These are phyloP conservation scores for Pionites leucogaster DNA, from an alignment of 2,113 vertebrate species.

Conservation along the genomic window DNA sequence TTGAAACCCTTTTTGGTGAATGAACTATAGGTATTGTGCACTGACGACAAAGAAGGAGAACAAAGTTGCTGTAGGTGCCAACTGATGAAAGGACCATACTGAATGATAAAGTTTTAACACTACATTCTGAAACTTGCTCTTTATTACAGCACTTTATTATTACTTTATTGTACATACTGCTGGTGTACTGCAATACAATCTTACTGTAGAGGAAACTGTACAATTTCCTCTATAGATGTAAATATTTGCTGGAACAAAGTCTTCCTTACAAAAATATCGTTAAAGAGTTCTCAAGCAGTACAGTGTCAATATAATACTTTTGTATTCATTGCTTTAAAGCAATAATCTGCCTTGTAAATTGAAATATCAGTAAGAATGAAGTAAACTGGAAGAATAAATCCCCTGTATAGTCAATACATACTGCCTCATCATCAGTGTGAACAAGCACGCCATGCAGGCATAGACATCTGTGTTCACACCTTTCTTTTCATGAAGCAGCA, in stretches of 20 bases:
- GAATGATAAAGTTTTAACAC: not conserved
- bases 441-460: not conserved
- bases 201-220: not conserved
- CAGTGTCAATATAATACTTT: not conserved
- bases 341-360: not conserved
- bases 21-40: not conserved
- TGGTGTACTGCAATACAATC: not conserved
- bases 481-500: not conserved
- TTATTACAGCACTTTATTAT: not conserved
- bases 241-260: not conserved
- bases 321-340: not conserved
- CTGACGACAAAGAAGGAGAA: not conserved
- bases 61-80: not conserved
- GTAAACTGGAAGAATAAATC: not conserved
- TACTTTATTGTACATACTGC: not conserved
- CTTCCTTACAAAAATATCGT: not conserved
- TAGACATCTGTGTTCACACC: accelerated
- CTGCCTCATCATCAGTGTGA: not conserved
- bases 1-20: not conserved
- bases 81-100: not conserved
- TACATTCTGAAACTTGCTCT: not conserved
- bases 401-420: not conserved
- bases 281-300: not conserved
- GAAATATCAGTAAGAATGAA: not conserved
- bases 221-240: not conserved